Base-by-base conservation (phyloP, 2,113 vertebrate genomes). In the Grammomys surdaster region DNA sequence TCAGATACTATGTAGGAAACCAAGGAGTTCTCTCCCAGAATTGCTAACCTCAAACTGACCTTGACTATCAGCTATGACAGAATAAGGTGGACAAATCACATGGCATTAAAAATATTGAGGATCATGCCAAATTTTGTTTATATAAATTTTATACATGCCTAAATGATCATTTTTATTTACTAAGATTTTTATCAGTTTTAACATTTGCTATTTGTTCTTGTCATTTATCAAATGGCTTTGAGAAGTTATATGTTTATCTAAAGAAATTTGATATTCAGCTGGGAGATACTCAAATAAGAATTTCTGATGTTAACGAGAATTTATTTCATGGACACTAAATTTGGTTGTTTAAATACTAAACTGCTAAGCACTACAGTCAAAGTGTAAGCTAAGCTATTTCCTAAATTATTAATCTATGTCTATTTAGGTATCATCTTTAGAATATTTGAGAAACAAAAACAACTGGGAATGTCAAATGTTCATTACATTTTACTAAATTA, bases 401-500 rank as follows among this genome's bases (percentile, higher is more conserved):
- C n/a, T 96, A 76, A 92, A 72, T 95, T 91, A 94, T 86, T 91
- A 63, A 85, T 88, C 2, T 80, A 3, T 60, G 73, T 94, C 63
- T 46, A 93, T 63, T 91, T 93, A 82, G 7, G 9, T 48, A 4
- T 93, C 5, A 77, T 84, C 19, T 20, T 82, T 87, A 91, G 5
- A 91, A n/a, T 2, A 89, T 90, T 92, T 93, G 96, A 81, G 63
- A 88, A 80, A 76, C 33, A 91, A 48, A 95, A 93, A 78, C 7
- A 85, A 60, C 51, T 70, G 5, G 43, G 36, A 82, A 40, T 31
- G 0, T 46, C 81, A 2, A 33, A 56, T 77, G 12, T 80, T 93
- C 19, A 26, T 75, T 91, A 78, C 28, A 88, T 85, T 94, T 96
- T 88, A 89, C 63, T 88, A 20, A 90, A 51, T 96, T 95, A 93